Evolutionary conservation across 2,888 invertebrate species (phyloP).

Genomic region (Xylota sylvarum): DNA sequence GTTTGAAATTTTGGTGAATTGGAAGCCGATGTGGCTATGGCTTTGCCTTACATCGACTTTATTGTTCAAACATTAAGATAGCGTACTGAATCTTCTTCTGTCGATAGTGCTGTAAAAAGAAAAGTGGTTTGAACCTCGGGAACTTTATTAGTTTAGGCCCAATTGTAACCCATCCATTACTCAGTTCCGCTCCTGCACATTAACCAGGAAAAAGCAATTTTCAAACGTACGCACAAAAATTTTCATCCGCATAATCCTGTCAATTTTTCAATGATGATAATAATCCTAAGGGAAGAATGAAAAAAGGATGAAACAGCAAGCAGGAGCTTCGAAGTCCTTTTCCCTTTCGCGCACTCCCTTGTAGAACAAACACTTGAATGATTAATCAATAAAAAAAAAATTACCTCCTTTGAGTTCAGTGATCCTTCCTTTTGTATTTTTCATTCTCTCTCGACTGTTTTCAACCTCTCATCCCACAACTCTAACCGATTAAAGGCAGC

Average conservation of each 20-base stretch:
- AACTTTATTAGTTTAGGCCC: neutral
- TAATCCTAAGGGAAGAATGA: conserved; percentile 29
- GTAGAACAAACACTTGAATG: conserved; percentile 33
- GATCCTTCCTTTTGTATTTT: conserved; percentile 8
- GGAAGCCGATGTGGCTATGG: no score
- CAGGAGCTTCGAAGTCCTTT: conserved; percentile 7
- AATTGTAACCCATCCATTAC: neutral
- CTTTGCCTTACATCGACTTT: no score
- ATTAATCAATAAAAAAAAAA: conserved; percentile 54
- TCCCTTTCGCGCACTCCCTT: neutral
- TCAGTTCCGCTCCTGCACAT: conserved; percentile 3
- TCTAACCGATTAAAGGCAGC: conserved; percentile 8
- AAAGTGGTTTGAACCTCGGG: neutral
- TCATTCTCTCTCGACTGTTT: neutral
- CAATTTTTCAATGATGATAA: conserved; percentile 49
- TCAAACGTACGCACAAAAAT: conserved; percentile 19
- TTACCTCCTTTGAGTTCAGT: conserved; percentile 26
- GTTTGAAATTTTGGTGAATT: no score
- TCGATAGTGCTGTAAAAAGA: no score
- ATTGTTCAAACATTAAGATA: no score
- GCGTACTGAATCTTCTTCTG: no score
- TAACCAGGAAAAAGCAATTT: conserved; percentile 12
- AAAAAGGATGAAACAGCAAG: conserved; percentile 23
- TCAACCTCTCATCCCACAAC: neutral
- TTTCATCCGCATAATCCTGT: conserved; percentile 24